Conservation (phyloP, 2,888 invertebrate species). For the Eupithecia tripunctaria region DNA sequence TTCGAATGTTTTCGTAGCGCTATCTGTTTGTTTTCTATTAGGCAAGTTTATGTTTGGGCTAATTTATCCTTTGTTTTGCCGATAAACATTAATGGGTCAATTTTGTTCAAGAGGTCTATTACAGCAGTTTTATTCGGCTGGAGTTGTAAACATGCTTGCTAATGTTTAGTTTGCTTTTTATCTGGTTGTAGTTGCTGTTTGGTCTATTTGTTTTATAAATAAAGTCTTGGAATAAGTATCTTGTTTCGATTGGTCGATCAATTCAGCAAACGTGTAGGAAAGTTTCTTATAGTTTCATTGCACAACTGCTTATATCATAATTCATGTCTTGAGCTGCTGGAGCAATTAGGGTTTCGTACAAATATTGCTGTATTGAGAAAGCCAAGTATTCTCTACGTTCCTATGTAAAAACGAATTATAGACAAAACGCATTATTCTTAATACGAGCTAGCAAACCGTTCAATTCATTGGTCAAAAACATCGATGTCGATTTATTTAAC, state of each 20-base stretch:
- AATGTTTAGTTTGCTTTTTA: slow-evolving; percentile 7
- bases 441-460: too few species aligned
- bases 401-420: too few species aligned
- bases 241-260: not conserved
- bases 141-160: slow-evolving; percentile 2
- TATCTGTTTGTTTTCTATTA: slow-evolving; percentile 20
- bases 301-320: too few species aligned
- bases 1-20: slow-evolving; percentile 4
- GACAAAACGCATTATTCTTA: too few species aligned
- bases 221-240: not conserved
- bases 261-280: too few species aligned
- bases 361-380: too few species aligned
- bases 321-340: too few species aligned
- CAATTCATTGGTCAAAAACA: too few species aligned
- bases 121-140: slow-evolving; percentile 10
- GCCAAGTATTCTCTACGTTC: too few species aligned
- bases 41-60: slow-evolving; percentile 13
- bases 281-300: too few species aligned
- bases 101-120: slow-evolving; percentile 20
- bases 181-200: not conserved
- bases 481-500: too few species aligned
- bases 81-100: slow-evolving; percentile 28
- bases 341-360: too few species aligned
- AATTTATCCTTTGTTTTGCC: slow-evolving; percentile 26
- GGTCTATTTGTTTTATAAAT: not conserved